Evolutionary conservation across 2,888 invertebrate genomes (phyloP).

Genomic region (Pollenia labialis): DNA sequence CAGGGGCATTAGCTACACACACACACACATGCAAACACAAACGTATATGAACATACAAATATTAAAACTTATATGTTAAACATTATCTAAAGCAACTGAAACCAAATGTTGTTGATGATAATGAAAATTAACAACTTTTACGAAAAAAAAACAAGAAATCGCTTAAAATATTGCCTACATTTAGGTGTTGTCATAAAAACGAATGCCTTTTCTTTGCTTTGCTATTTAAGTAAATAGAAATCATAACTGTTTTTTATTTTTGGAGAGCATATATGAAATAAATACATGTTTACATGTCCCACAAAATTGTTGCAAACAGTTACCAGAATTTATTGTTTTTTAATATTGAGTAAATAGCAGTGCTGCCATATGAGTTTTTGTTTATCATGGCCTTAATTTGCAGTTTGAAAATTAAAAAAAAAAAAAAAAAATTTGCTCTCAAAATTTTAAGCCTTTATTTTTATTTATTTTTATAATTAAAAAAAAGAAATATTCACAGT

Average conservation of each 20-base stretch:
- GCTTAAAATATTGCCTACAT: slow-evolving; percentile 42
- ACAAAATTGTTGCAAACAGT: neutral
- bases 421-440: too few relatives aligned
- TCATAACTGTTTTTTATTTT: neutral
- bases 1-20: too few relatives aligned
- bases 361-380: too few relatives aligned
- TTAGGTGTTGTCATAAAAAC: slow-evolving; percentile 47
- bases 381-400: too few relatives aligned
- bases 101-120: slow-evolving; percentile 68
- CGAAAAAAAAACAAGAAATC: neutral
- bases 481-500: too few relatives aligned
- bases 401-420: too few relatives aligned
- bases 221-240: neutral
- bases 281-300: neutral
- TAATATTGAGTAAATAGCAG: slow-evolving; percentile 12
- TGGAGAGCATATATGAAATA: neutral
- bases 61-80: neutral
- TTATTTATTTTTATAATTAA: too few relatives aligned
- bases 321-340: slow-evolving; percentile 17
- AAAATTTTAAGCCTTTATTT: too few relatives aligned
- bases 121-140: slow-evolving; percentile 69
- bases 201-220: slow-evolving; percentile 21
- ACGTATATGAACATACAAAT: neutral
- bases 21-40: neutral
- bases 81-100: neutral